Base-by-base conservation (phyloP, 1,140 invertebrate genomes). In the Drosophila auraria region DNA sequence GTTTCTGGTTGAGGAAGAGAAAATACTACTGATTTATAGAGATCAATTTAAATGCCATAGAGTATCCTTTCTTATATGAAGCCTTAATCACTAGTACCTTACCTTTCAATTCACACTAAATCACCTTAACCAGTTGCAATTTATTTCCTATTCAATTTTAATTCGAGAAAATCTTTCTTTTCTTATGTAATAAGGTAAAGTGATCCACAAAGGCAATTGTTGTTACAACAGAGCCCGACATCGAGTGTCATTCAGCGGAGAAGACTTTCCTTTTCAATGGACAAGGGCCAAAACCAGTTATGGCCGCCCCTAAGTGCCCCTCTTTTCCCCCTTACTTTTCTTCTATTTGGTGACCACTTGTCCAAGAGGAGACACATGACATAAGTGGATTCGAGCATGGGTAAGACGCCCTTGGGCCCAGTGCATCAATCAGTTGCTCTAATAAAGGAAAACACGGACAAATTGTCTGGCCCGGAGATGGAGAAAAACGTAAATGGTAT, bases 261-360 rank as follows among this genome's bases (percentile, higher is more conserved):
- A 86, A 86, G 70, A 86, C 83, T 86, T 86, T 86, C 80, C 47
- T 76, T 87, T 86, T 86, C 83, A 68, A 68, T 64, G 50, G 57
- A 68, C 23, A 56, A 56, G 63, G 57, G 65, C 23, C 61, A 14
- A 17, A 62, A 64, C 56, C 50, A 65, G 78, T 59, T 57, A 11
- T 57, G 8, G 2, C 51, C 1, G 51, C 27, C 51, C 49, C 49
- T 20, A 45, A 20, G 44, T 47, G 17, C 17, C 17, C 27, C 25
- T 25, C 9, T 33, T 20, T 63, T 71, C n/a, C 20, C 69, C 45
- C 23, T 45, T 42, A 36, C 30, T 23, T 9, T 62, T 47, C 33
- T 44, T 58, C 23, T 30, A 59, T 47, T 45, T 33, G 27, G 53
- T 27, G 15, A 23, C 45, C 69, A 73, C 70, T 73, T 73, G 69